Evolutionary conservation across 1,140 invertebrate genomes (phyloP), one percentile per base, ranked within the genome.

Genomic region (Acyrthosiphon pisum): DNA sequence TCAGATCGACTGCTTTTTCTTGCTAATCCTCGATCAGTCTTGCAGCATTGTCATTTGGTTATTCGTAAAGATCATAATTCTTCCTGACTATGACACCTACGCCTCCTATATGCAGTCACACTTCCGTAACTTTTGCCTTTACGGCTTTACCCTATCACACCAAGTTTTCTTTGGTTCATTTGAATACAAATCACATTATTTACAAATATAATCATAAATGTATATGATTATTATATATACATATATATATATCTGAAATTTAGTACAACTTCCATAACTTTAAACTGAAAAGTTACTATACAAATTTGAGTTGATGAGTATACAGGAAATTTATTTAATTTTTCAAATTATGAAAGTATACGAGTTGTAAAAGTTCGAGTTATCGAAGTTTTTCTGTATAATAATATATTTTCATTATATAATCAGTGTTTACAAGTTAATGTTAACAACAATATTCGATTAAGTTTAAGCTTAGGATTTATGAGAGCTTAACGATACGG

Each of bases 191-290:
- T n/a, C 14, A 76, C 60, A 76, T 76, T 76, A 76, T 76, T 76
- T 76, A 76, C 60, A 76, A n/a, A 76, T 76, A 76, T 9, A 76
- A 4, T n/a, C 4, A 68, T 4, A 18, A 2, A 68, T 18, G 30
- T 76, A 11, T 30, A 76, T n/a, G 60, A 18, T 76, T 6, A 76
- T 76, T 76, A 30, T 76, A 60, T 30, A 60, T 76, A 60, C 26
- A 56, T 56, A 56, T 56, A 56, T 68, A 68, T 68, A 76, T 76
- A 76, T 76, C 60, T 76, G 30, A n/a, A 76, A 76, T 76, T 76
- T n/a, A 76, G 30, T 76, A n/a, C 30, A 76, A n/a, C 60, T 76
- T 76, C 14, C 14, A 76, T n/a, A 76, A 76, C 22, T 76, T n/a
- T n/a, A 76, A 76, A 76, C 30, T 76, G 30, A 76, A 76, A 14